Conservation (phyloP, 2,113 vertebrate species). For the Esox niger region DNA sequence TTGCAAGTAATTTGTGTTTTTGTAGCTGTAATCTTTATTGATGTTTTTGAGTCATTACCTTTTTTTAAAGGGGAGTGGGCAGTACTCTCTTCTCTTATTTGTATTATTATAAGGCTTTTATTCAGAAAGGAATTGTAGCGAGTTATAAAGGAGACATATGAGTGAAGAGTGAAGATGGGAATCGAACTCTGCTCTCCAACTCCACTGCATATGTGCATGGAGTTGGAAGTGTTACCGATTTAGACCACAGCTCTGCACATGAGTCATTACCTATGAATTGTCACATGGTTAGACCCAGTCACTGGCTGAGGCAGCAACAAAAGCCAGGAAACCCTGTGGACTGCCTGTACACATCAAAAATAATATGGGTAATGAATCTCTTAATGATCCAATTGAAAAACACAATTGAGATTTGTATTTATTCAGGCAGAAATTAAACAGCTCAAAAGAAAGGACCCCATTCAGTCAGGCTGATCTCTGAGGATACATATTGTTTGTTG, state of each 20-base stretch:
- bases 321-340: constrained; percentile 5
- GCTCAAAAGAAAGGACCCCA: background rate
- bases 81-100: no score
- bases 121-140: no score
- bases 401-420: background rate
- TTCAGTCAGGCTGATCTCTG: constrained; percentile 3
- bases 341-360: background rate
- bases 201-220: no score
- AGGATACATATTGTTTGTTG: constrained; percentile 3
- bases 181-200: no score
- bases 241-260: no score
- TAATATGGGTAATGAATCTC: background rate
- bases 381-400: background rate
- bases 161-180: no score
- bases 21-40: background rate
- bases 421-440: background rate
- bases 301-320: background rate
- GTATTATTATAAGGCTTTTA: no score
- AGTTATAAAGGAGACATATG: no score
- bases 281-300: background rate
- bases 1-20: no score
- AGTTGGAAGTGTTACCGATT: no score
- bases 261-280: no score
- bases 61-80: constrained; percentile 2
- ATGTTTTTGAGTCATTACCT: background rate